These are phyloP conservation scores for Centropus bengalensis DNA, from an alignment of 2,113 vertebrate species.

Conservation along the genomic window DNA sequence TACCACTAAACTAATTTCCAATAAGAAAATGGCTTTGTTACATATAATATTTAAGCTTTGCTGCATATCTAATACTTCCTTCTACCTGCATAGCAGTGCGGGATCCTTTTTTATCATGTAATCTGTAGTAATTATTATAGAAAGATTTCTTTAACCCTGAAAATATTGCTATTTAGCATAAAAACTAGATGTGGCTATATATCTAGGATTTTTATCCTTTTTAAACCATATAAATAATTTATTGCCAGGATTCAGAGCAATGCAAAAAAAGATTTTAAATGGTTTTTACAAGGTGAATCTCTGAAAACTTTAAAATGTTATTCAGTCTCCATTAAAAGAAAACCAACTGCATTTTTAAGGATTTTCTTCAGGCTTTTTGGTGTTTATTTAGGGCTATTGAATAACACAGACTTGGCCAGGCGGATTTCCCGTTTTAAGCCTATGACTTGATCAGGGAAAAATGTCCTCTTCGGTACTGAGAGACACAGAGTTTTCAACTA, in stretches of 20 bases:
- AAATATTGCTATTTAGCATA: neutral
- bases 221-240: neutral
- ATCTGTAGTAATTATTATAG: neutral
- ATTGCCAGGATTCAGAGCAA: neutral
- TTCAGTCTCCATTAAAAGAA: neutral
- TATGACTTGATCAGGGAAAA: slow-evolving; percentile 37
- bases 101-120: neutral
- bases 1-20: neutral
- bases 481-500: neutral
- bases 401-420: neutral
- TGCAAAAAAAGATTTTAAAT: neutral
- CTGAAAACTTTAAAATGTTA: neutral
- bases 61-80: neutral
- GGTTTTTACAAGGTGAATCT: neutral
- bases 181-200: neutral
- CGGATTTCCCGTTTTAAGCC: neutral
- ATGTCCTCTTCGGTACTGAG: slow-evolving; percentile 11
- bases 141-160: neutral
- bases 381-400: neutral
- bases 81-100: neutral
- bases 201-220: neutral
- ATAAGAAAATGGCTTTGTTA: neutral
- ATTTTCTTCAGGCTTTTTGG: neutral
- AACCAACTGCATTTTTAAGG: neutral
- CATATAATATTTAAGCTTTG: neutral